Base-by-base conservation (phyloP, 1,140 invertebrate genomes). In the Caenorhabditis latens region DNA sequence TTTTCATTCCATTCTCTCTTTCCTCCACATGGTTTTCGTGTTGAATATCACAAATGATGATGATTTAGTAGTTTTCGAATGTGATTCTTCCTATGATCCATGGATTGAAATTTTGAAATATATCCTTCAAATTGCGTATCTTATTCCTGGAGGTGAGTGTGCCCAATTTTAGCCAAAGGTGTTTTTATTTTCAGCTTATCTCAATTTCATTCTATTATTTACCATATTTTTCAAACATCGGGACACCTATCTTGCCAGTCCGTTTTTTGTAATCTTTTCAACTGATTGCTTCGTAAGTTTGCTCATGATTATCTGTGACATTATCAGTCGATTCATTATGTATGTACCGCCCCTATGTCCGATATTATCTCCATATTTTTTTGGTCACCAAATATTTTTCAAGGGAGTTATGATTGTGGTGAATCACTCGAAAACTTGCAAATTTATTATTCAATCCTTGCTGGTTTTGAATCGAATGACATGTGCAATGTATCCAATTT, bases 361-460 rank as follows among this genome's bases (percentile, higher is more conserved):
- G 7, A 32, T 63, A 3, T 32, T 32, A 24, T 63, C 58, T 21
- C 58, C 58, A n/a, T 63, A 63, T 63, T 63, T 63, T 9, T 63
- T 9, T n/a, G 24, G 24, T 6, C 58, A 8, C 13, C 8, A 8
- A 9, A 9, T 9, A 6, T 63, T 63, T 32, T 63, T 63, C 58
- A 63, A 63, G 13, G 58, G 58, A 0, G 24, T 63, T 32, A 63
- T 63, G 58, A 32, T 63, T 9, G 24, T 32, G 21, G 32, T 63
- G 58, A 63, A 63, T 32, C 58, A 63, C 24, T 63, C 58, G 58
- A 63, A 63, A 63, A 63, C 58, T 32, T 63, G 58, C 21, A 63
- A 63, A 14, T 63, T 63, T 21, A 63, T 63, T 4, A 63, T 63
- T 63, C 58, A 63, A 63, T 63, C 58, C 0, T 63, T 63, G 24